These are phyloP conservation scores for Oikopleura albicans DNA, from an alignment of 23 tunicate species.

Conservation along the genomic window DNA sequence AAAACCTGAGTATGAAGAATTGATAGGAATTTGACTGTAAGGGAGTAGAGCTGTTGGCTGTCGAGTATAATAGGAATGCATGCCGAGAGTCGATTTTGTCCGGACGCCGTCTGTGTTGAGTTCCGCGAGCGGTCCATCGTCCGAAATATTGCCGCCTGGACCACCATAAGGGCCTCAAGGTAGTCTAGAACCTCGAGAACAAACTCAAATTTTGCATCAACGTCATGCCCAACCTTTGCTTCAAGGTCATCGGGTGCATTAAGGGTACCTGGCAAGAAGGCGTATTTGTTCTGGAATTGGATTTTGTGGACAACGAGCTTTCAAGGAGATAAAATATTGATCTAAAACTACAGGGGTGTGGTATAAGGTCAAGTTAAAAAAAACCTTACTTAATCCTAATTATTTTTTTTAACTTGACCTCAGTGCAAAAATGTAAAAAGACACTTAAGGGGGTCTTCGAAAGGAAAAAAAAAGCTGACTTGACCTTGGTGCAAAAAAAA, in stretches of 20 bases:
- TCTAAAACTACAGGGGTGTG: too few relatives aligned
- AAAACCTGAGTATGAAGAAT: slow-evolving; percentile 26
- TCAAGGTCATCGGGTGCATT: background rate
- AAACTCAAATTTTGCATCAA: background rate
- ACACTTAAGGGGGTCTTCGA: too few relatives aligned
- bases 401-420: too few relatives aligned
- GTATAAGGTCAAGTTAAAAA: too few relatives aligned
- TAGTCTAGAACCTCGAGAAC: slow-evolving; percentile 52
- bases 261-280: background rate
- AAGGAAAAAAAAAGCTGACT: too few relatives aligned
- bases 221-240: background rate
- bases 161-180: slow-evolving; percentile 42
- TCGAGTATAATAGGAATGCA: slow-evolving; percentile 61
- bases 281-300: slow-evolving; percentile 50
- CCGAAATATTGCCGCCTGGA: slow-evolving; percentile 55
- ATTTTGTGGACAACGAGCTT: slow-evolving; percentile 29
- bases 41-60: slow-evolving; percentile 64
- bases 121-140: slow-evolving; percentile 54
- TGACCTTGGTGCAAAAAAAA: too few relatives aligned
- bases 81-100: slow-evolving; percentile 80
- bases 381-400: too few relatives aligned
- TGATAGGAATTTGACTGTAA: slow-evolving; percentile 46
- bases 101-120: slow-evolving; percentile 53
- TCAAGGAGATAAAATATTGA: too few relatives aligned
- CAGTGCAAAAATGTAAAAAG: too few relatives aligned